These are phyloP conservation scores for Regulus satrapa DNA, from an alignment of 2,113 vertebrate genomes.

Conservation along the genomic window DNA sequence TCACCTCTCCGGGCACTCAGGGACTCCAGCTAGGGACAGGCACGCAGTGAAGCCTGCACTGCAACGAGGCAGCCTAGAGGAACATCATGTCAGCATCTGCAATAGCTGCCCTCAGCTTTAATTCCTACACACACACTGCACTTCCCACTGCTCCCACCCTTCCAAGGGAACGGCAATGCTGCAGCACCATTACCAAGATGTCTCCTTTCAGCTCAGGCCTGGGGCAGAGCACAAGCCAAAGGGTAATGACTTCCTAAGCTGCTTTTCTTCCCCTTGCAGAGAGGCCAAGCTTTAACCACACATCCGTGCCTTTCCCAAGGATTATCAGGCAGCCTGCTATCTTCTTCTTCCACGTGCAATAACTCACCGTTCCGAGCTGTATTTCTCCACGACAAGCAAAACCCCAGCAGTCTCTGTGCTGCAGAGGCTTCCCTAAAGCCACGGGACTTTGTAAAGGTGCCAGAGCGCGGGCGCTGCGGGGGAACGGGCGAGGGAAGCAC, in stretches of 20 bases:
- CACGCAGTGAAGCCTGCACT: background rate
- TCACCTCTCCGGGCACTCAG: no score
- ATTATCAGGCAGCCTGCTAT: background rate
- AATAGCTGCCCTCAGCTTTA: background rate
- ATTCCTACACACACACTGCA: background rate
- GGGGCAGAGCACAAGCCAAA: background rate
- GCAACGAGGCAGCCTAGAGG: no score
- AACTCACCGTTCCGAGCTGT: background rate
- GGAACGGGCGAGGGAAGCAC: accelerated
- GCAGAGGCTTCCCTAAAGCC: background rate
- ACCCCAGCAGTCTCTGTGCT: accelerated
- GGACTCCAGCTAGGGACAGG: background rate
- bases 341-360: background rate
- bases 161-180: accelerated
- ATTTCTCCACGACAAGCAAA: background rate
- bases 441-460: accelerated
- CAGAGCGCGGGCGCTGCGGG: accelerated
- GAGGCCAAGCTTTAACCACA: background rate
- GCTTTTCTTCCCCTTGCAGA: background rate
- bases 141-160: background rate
- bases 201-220: background rate
- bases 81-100: accelerated
- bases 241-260: background rate
- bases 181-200: background rate
- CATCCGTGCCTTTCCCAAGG: background rate